Conservation (phyloP, 2,888 invertebrate species). For the Coenonympha glycerion region DNA sequence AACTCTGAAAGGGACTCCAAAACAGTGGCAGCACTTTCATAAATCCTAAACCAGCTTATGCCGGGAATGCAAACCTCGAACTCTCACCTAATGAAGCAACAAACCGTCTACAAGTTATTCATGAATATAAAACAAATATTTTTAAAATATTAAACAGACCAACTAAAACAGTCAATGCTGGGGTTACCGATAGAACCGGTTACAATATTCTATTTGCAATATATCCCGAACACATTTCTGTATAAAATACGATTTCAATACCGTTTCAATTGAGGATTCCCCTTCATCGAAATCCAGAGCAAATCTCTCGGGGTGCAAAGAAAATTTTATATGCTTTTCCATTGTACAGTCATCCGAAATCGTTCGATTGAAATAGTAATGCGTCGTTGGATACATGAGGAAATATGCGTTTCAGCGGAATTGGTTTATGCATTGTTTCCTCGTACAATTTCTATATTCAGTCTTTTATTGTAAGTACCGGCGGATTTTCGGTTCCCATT, state of each 20-base stretch:
- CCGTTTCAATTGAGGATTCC: conserved; percentile 35
- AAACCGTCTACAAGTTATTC: neutral
- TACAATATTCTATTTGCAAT: conserved; percentile 29
- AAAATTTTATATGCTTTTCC: conserved; percentile 26
- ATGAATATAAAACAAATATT: conserved; percentile 2
- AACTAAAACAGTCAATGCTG: conserved; percentile 13
- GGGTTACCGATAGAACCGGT: conserved; percentile 20
- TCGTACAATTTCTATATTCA: neutral
- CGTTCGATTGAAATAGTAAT: conserved; percentile 29
- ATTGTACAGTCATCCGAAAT: conserved; percentile 16
- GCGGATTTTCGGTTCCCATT: too few species aligned
- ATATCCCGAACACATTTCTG: conserved; percentile 32
- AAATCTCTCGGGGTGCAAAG: conserved; percentile 28
- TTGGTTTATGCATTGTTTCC: neutral
- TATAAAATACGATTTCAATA: conserved; percentile 35
- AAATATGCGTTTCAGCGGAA: conserved; percentile 4
- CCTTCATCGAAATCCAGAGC: conserved; percentile 33
- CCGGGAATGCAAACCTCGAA: too few species aligned
- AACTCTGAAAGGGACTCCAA: too few species aligned
- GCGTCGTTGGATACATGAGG: conserved; percentile 1
- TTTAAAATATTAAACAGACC: neutral
- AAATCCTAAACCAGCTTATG: too few species aligned
- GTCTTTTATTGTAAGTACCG: neutral
- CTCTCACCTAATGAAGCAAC: neutral
- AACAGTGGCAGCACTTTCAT: too few species aligned